Percentiles rank a stretch among this genome's conserved stretches.
phyloP scores from a whole-genome alignment of 2,888 invertebrate species.

The Toxonevra muliebris region DNA sequence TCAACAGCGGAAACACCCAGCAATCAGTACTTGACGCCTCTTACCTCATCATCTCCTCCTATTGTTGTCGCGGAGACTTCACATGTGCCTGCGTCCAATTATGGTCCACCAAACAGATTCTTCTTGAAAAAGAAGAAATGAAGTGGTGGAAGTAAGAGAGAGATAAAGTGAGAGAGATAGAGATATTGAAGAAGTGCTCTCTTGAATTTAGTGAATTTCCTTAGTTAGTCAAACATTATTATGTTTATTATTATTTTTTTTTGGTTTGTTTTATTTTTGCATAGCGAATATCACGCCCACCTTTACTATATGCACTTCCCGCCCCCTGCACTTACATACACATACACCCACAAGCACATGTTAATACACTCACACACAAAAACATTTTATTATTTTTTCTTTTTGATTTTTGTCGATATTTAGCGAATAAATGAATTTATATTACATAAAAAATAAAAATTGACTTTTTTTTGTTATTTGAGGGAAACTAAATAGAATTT shows the following conservation, averaged over 20 bases:
- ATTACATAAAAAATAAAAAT: neutral
- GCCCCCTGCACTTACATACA: too few species aligned
- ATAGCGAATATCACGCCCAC: neutral
- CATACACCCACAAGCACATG: slow-evolving; percentile 12
- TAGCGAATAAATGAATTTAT: slow-evolving; percentile 28
- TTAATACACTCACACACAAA: slow-evolving; percentile 13
- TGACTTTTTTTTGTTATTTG: too few species aligned
- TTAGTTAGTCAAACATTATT: slow-evolving; percentile 41
- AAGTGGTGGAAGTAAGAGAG: slow-evolving; percentile 38
- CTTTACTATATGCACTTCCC: too few species aligned
- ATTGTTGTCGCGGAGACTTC: slow-evolving; percentile 48
- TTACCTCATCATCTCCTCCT: slow-evolving; percentile 47
- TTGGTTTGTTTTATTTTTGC: too few species aligned
- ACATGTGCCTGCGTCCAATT: slow-evolving; percentile 65
- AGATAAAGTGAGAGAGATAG: slow-evolving; percentile 1
- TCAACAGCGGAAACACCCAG: slow-evolving; percentile 45
- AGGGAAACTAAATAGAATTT: too few species aligned
- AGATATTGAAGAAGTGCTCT: neutral
- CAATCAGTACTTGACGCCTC: slow-evolving; percentile 54
- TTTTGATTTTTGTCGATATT: slow-evolving; percentile 28
- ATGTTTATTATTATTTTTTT: too few species aligned
- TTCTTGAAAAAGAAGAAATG: slow-evolving; percentile 51
- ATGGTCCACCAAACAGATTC: slow-evolving; percentile 73
- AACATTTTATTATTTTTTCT: neutral
- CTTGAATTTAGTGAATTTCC: slow-evolving; percentile 30